Base-by-base conservation (phyloP, 2,797 vertebrate genomes). In the Protonibea diacanthus region DNA sequence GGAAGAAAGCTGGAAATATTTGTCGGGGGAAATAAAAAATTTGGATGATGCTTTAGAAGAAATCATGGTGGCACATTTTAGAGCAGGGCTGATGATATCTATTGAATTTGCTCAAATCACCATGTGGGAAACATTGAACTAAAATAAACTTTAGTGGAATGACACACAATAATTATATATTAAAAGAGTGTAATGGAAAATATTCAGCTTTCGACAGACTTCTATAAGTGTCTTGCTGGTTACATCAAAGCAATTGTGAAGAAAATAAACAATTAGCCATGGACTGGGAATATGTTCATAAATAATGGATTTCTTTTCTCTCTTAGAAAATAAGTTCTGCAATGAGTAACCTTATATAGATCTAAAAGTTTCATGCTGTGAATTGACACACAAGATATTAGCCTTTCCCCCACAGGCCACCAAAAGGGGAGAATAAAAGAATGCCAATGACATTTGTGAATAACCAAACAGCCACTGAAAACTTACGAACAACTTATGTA, bases 161-260 rank as follows among this genome's bases (percentile, higher is more conserved):
- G 91, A 91, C 92, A 90, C 75, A 80, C 81, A 88, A 93, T 93
- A 93, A 94, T 94, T 92, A 94, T 91, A 93, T 89, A 90, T 91
- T 93, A 93, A 94, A 88, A 86, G 83, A 89, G 76, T 74, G 83
- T 93, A 92, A 91, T 90, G 87, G 91, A 92, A 95, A 93, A 95
- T 93, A 95, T 90, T 93, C 92, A 88, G 81, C 80, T 92, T 92
- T 91, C 90, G 76, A 93, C 91, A 91, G 92, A 93, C 93, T 94
- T 93, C 87, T 88, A 78, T 90, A 91, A 93, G 90, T 93, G 91
- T 94, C 91, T 88, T 76, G 94, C 92, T 93, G 92, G 93, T 94
- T 95, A 95, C 95, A 95, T 96, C 95, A 96, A 96, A 96, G 95
- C 94, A 93, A 95, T 95, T 95, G 94, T 94, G 93, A 94, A 93